phyloP scores from a whole-genome alignment of 2,797 vertebrate genomes.

The Helicolenus hilgendorfi region DNA sequence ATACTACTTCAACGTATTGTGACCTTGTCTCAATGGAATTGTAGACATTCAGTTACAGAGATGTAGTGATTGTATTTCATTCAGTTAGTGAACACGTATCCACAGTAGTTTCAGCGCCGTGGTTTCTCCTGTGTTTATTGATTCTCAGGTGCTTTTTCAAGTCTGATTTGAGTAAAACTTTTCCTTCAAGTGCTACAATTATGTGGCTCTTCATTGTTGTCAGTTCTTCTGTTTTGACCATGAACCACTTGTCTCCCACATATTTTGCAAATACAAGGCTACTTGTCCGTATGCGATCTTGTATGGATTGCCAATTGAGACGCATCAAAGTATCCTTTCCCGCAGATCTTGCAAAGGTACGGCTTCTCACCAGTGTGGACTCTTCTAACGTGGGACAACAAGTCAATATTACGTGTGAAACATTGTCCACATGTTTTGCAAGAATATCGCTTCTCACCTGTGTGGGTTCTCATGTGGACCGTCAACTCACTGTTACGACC shows the following conservation, averaged over 20 bases:
- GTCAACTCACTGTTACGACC: background rate
- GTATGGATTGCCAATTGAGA: background rate
- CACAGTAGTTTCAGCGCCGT: too few relatives aligned
- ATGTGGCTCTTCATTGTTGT: too few relatives aligned
- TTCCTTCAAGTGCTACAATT: too few relatives aligned
- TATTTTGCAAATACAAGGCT: background rate
- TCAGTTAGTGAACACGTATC: too few relatives aligned
- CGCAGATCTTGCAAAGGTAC: background rate
- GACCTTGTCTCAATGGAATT: background rate
- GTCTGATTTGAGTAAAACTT: too few relatives aligned
- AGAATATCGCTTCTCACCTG: background rate
- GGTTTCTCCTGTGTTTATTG: too few relatives aligned
- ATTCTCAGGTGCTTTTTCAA: too few relatives aligned
- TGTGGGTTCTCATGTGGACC: background rate
- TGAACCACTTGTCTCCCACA: background rate
- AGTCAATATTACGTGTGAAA: background rate
- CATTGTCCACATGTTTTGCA: background rate
- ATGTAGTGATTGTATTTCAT: too few relatives aligned
- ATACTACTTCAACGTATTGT: background rate
- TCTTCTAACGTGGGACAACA: background rate
- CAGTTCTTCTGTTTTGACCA: too few relatives aligned
- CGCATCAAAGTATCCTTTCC: background rate
- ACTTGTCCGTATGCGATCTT: background rate
- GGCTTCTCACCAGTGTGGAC: background rate
- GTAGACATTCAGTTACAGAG: too few relatives aligned